Conservation (phyloP, 2,888 invertebrate species). For the Atethmia centrago region DNA sequence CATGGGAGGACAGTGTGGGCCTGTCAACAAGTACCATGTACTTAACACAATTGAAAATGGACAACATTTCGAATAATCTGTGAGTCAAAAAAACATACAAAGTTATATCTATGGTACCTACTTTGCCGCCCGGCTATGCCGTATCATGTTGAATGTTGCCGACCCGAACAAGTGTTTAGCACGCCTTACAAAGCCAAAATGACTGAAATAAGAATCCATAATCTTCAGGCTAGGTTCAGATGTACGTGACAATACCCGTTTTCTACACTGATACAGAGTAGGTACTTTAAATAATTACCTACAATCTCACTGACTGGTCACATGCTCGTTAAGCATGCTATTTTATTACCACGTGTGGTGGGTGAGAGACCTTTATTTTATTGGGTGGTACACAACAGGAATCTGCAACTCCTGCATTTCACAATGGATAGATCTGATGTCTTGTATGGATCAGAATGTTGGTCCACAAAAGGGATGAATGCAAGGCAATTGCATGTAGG, state of each 20-base stretch:
- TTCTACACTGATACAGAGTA: not conserved
- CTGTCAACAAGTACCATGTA: too few species aligned
- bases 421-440: too few species aligned
- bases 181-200: not conserved
- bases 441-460: too few species aligned
- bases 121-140: not conserved
- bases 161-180: not conserved
- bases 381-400: not conserved
- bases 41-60: too few species aligned
- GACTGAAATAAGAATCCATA: not conserved
- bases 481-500: not conserved
- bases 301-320: not conserved
- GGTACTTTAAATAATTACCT: conserved; percentile 1
- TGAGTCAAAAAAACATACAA: too few species aligned
- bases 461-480: too few species aligned
- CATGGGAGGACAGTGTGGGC: too few species aligned
- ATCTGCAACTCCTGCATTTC: too few species aligned
- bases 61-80: too few species aligned
- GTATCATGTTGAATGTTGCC: not conserved
- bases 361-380: not conserved
- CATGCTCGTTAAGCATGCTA: not conserved
- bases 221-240: not conserved
- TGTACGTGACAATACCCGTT: not conserved
- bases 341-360: not conserved
- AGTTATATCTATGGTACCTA: too few species aligned